phyloP scores from a whole-genome alignment of 2,797 vertebrate species.

The Carcharodon carcharias region DNA sequence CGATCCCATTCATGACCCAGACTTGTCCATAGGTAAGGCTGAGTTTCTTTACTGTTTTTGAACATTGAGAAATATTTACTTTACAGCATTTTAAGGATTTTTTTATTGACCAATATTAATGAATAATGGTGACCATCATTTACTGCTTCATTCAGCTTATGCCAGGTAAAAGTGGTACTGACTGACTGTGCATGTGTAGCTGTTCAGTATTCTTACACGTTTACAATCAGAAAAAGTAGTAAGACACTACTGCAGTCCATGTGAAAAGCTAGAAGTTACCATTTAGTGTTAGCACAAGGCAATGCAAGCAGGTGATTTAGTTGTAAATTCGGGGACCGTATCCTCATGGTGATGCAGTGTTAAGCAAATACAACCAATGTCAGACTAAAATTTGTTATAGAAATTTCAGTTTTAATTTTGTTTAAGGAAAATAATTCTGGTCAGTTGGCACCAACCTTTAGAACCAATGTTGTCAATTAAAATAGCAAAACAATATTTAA shows the following conservation, averaged over 20 bases:
- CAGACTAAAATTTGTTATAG: not conserved
- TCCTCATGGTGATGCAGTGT: not conserved
- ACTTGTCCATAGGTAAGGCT: not conserved
- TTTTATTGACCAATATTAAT: not conserved
- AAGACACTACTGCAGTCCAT: not conserved
- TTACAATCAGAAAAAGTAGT: not conserved
- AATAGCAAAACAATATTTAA: not conserved
- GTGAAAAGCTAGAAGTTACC: not conserved
- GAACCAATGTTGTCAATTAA: not conserved
- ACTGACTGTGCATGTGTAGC: not conserved
- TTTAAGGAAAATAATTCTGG: not conserved
- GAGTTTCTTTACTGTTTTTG: not conserved
- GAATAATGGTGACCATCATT: not conserved
- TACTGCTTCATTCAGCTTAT: not conserved
- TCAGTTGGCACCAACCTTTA: not conserved
- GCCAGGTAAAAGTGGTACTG: not conserved
- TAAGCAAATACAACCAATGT: not conserved
- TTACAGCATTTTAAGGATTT: not conserved
- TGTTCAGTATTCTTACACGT: not conserved
- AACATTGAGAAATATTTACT: not conserved
- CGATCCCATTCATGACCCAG: not conserved
- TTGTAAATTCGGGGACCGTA: not conserved
- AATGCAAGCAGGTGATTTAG: not conserved
- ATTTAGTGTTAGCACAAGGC: not conserved
- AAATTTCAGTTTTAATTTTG: not conserved